Base-by-base conservation (phyloP, 2,113 vertebrate genomes). In the Quiscalus mexicanus region DNA sequence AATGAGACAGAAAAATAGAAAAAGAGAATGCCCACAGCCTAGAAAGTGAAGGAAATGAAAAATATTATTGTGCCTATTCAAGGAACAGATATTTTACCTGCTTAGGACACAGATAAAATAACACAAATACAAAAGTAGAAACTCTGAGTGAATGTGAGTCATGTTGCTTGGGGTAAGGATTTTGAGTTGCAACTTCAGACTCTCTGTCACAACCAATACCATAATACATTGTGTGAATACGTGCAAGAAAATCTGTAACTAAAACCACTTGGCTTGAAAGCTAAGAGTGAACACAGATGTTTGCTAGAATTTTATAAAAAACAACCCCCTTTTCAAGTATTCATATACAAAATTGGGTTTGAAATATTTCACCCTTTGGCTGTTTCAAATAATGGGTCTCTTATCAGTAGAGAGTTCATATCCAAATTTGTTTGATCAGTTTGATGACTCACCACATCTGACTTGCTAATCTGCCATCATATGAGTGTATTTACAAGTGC, bases 371-470 rank as follows among this genome's bases (percentile, higher is more conserved):
- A 52, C 13, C 39, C 41, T 68, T 87, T 64, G 41, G 45, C 41
- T 87, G 53, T 71, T 89, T 75, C 16, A 64, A 73, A 85, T 56
- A 87, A 84, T 87, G 14, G 12, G 19, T 91, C n/a, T 90, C 35
- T 80, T 68, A 63, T 44, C 62, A 68, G 44, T 39, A 91, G 68
- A 89, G 35, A 8, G 39, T 41, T 91, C 58, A 47, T 58, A 81
- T 67, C 49, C 74, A 87, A 75, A 89, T 68, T 50, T 84, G n/a
- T 64, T 86, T 83, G 37, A 90, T 94, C 60, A 50, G 15, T 87
- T 60, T 87, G 81, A 71, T 94, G 96, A 94, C 33, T 97, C 87
- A 95, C 73, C 23, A 59, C 39, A 93, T 89, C 87, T 91, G 78
- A 96, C 70, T 94, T 96, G 87, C 77, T 87, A 94, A 96, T 96